A percentile compares a stretch with the other conserved stretches of the same genome.
These are phyloP conservation scores for Andinoacara biseriatus DNA, from an alignment of 2,113 vertebrate species.

Conservation along the genomic window DNA sequence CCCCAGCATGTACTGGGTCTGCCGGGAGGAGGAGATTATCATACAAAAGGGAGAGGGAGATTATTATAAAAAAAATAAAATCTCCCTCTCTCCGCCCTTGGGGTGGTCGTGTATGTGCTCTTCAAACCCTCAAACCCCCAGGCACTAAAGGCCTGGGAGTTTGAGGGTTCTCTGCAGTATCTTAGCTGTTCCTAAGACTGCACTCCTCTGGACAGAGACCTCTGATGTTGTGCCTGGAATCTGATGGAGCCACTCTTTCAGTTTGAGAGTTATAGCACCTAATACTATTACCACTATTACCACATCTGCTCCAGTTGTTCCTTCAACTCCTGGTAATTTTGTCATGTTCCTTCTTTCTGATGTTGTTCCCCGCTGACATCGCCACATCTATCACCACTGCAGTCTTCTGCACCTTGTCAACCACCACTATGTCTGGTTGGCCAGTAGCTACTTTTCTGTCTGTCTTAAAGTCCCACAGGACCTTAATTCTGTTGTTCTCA, in stretches of 20 bases:
- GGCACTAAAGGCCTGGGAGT: neutral
- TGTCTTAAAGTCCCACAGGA: too few relatives aligned
- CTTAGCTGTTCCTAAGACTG: neutral
- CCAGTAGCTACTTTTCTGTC: too few relatives aligned
- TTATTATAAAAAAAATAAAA: neutral
- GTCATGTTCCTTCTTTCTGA: neutral
- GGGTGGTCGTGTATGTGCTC: neutral
- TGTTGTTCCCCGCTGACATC: neutral
- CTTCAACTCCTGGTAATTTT: neutral
- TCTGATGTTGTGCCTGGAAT: neutral
- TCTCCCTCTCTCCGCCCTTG: neutral
- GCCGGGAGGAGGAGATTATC: too few relatives aligned
- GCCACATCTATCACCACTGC: neutral
- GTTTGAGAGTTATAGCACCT: neutral
- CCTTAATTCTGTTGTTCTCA: too few relatives aligned
- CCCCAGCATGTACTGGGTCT: too few relatives aligned
- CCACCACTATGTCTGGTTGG: too few relatives aligned
- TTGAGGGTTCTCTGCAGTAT: neutral
- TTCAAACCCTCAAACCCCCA: neutral
- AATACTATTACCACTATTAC: neutral
- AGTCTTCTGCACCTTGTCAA: too few relatives aligned
- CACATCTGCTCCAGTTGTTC: neutral
- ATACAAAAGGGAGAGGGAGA: too few relatives aligned
- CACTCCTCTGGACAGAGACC: neutral
- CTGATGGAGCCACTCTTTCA: too few relatives aligned